Evolutionary conservation across 1,140 invertebrate genomes (phyloP), one percentile per base, ranked within the genome.

Genomic region (Magallana ariakensis): DNA sequence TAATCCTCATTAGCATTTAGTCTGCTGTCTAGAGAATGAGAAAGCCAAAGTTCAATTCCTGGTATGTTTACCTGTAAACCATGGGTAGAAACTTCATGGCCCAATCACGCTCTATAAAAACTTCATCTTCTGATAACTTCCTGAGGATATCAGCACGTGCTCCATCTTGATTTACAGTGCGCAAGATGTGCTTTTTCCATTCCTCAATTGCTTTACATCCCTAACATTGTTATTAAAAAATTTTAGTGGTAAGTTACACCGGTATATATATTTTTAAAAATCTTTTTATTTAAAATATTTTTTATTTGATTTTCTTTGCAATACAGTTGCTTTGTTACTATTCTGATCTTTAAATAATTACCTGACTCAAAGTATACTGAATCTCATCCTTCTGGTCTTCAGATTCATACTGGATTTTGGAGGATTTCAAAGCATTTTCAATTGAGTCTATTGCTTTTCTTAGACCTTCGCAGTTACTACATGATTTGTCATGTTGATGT

Each of bases 131-230:
- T 70, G 4, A 5, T 22, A 85, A 75, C 10, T 70, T 85, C 53
- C 7, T 16, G 3, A 66, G 19, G 16, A 55, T 85, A 9, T 19
- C 16, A 5, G 13, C 54, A 16, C 62, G 22, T n/a, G 84, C 84
- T 11, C 8, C 9, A 55, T 85, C 62, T 55, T 85, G 60, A 11
- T 85, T 85, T 8, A n/a, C 9, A 2, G 85, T 46, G 11, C 85
- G n/a, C 54, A 85, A 26, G 9, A 85, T 46, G 22, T 85, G 66
- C 11, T 54, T 85, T 55, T 85, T 85, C 84, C 84, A 85, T 11
- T 85, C 62, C 19, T 75, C 26, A 19, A 85, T 22, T 13, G 33
- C 60, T 75, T 55, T 75, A 15, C n/a, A 9, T n/a, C 84, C 56
- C 84, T 80, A n/a, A 46, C 2, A 46, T 46, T 46, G 2, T 26